Evolutionary conservation across 1,140 invertebrate species (phyloP).

Genomic region (Drosophila baimaii): DNA sequence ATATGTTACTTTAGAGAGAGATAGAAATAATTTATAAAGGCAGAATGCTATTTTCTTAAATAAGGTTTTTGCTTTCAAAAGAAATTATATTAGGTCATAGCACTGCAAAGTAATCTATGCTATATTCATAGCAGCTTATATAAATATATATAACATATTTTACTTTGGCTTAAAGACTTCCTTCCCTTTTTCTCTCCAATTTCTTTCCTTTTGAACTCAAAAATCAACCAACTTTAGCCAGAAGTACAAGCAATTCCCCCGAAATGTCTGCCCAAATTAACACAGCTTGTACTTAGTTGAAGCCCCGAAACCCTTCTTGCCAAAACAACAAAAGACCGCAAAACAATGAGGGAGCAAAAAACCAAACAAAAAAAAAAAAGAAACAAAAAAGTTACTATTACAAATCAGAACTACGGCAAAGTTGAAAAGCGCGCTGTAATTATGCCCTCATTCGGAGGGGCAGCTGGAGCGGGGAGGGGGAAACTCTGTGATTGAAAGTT

Average conservation of each 20-base stretch:
- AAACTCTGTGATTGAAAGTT: slow-evolving; percentile 71
- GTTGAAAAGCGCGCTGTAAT: slow-evolving; percentile 77
- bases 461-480: not conserved
- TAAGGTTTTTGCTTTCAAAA: not conserved
- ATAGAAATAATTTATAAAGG: not conserved
- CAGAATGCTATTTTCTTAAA: no score
- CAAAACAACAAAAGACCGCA: slow-evolving; percentile 40
- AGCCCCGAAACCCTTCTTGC: slow-evolving; percentile 32
- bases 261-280: slow-evolving; percentile 40
- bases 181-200: slow-evolving; percentile 1
- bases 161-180: no score
- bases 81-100: not conserved
- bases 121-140: no score
- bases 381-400: slow-evolving; percentile 52
- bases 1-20: no score
- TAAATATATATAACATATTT: no score
- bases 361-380: not conserved
- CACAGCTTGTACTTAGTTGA: slow-evolving; percentile 31
- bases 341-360: slow-evolving; percentile 45
- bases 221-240: slow-evolving; percentile 25
- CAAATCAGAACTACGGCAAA: slow-evolving; percentile 76
- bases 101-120: no score
- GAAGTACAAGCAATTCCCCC: slow-evolving; percentile 34
- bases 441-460: slow-evolving; percentile 51
- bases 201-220: slow-evolving; percentile 35